These are phyloP conservation scores for Metaphire vulgaris DNA, from an alignment of 1,140 invertebrate genomes.

Conservation along the genomic window DNA sequence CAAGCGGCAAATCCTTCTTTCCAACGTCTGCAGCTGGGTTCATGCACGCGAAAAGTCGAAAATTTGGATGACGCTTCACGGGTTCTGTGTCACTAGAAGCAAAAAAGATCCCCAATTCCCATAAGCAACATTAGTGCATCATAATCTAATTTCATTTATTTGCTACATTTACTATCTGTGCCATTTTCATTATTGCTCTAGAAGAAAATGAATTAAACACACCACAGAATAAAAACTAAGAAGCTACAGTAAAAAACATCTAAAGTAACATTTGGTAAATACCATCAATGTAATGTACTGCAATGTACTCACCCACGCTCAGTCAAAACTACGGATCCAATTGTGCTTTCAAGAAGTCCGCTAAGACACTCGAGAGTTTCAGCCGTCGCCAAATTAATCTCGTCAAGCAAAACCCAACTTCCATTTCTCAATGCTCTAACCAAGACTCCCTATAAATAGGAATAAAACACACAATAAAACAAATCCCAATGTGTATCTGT, in stretches of 20 bases:
- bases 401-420: slow-evolving; percentile 91
- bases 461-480: slow-evolving; percentile 3
- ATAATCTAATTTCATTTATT: too few species aligned
- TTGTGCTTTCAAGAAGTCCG: slow-evolving; percentile 73
- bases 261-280: too few species aligned
- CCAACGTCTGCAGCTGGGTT: slow-evolving; percentile 99
- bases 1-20: slow-evolving; percentile 87
- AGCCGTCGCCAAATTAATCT: slow-evolving; percentile 92
- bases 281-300: too few species aligned
- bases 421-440: slow-evolving; percentile 81
- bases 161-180: too few species aligned
- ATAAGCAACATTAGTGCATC: too few species aligned
- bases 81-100: slow-evolving; percentile 54
- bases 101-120: too few species aligned
- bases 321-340: slow-evolving; percentile 71
- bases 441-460: slow-evolving; percentile 63
- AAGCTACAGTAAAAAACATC: too few species aligned
- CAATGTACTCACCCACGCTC: slow-evolving; percentile 80
- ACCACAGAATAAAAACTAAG: too few species aligned
- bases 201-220: too few species aligned
- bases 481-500: neutral
- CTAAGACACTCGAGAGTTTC: slow-evolving; percentile 93
- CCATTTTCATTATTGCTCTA: too few species aligned
- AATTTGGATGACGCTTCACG: slow-evolving; percentile 75
- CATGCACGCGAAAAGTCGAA: slow-evolving; percentile 97